Evolutionary conservation across 2,797 vertebrate species (phyloP).

Genomic region (Lophura swinhoii): DNA sequence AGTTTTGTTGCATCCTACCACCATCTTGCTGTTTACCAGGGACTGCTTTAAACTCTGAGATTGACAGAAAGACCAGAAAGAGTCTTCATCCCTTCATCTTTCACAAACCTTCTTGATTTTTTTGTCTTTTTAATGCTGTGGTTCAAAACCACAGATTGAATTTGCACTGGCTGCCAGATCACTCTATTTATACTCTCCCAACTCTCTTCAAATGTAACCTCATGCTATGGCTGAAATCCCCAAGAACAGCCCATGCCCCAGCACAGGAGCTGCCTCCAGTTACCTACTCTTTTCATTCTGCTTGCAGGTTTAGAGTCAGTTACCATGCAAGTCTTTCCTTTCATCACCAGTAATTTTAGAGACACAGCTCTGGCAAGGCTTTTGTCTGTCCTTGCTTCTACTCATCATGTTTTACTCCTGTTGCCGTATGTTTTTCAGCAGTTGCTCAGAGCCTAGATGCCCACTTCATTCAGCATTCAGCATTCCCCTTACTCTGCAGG

Average conservation of each 20-base stretch:
- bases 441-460: neutral
- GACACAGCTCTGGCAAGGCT: neutral
- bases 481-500: too few relatives aligned
- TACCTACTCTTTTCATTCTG: neutral
- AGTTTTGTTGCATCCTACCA: neutral
- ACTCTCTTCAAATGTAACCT: neutral
- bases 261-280: neutral
- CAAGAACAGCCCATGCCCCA: neutral
- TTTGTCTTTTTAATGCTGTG: neutral
- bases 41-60: conserved; percentile 8
- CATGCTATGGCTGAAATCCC: neutral
- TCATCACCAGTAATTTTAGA: neutral
- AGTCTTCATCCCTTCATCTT: neutral
- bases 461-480: conserved; percentile 28
- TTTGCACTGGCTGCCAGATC: neutral
- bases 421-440: conserved; percentile 5
- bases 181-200: neutral
- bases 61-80: neutral
- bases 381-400: conserved; percentile 7
- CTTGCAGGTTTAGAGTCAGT: neutral
- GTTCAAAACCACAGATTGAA: neutral
- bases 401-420: conserved; percentile 2
- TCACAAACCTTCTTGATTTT: neutral
- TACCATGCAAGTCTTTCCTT: neutral
- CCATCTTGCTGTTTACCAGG: neutral